phyloP scores from a whole-genome alignment of 2,797 vertebrate species.

The Sebastes hopkinsi region DNA sequence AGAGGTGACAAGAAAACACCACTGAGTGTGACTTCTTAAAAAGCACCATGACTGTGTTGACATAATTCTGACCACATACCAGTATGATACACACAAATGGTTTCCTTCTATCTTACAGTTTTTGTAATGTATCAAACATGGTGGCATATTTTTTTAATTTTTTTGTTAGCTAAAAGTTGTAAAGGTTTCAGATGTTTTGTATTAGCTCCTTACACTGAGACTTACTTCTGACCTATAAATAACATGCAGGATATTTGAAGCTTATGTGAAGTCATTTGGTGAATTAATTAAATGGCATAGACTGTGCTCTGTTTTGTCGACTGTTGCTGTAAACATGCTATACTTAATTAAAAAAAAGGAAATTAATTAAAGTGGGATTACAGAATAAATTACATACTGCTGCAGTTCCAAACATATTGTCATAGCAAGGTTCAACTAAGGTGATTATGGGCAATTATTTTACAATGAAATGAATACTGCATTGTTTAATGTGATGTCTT shows the following conservation, averaged over 20 bases:
- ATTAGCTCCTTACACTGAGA: not conserved
- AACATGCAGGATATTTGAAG: not conserved
- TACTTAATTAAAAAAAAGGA: conserved; percentile 28
- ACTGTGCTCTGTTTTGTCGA: not conserved
- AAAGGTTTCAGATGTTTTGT: not conserved
- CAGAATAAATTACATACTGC: conserved; percentile 1
- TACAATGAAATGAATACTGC: not conserved
- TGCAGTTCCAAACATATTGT: not conserved
- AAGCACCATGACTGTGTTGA: not conserved
- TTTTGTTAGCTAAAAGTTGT: not conserved
- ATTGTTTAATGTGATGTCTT: not conserved
- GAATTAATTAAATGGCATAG: conserved; percentile 16
- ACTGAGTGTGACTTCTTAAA: not conserved
- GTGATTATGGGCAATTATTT: not conserved
- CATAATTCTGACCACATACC: not conserved
- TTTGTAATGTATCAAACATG: not conserved
- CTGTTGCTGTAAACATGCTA: conserved; percentile 8
- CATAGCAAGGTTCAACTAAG: not conserved
- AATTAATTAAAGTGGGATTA: conserved; percentile 38
- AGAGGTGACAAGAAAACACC: not conserved
- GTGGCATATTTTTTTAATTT: not conserved
- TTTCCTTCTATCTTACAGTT: not conserved
- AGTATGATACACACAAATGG: not conserved
- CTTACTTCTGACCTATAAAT: conserved; percentile 8
- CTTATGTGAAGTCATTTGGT: conserved; percentile 12